phyloP scores from a whole-genome alignment of 2,113 vertebrate species.

The Apeltes quadracus region DNA sequence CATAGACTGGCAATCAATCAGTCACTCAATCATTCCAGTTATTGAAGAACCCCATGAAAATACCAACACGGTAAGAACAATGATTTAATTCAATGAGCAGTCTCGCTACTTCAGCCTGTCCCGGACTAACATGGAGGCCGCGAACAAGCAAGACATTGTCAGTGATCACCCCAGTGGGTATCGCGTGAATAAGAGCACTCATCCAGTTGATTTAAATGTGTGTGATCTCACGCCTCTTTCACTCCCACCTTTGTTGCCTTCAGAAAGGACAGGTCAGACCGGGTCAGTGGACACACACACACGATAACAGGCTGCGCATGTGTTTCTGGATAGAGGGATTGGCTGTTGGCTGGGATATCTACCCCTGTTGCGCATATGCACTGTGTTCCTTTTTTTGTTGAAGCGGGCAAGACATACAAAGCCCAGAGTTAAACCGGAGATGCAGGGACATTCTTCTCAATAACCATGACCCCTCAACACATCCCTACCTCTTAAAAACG shows the following conservation, averaged over 20 bases:
- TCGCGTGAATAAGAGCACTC: slow-evolving; percentile 76
- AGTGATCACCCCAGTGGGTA: slow-evolving; percentile 36
- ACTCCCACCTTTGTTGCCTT: slow-evolving; percentile 73
- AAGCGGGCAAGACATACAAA: slow-evolving; percentile 33
- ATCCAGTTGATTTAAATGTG: slow-evolving; percentile 77
- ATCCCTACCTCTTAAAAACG: slow-evolving; percentile 3
- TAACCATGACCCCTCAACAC: not conserved
- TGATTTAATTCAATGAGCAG: slow-evolving; percentile 48
- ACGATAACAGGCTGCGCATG: slow-evolving; percentile 41
- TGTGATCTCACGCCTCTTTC: slow-evolving; percentile 79
- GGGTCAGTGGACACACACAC: slow-evolving; percentile 72
- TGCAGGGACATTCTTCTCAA: slow-evolving; percentile 26
- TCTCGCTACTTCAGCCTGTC: slow-evolving; percentile 31
- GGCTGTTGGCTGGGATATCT: slow-evolving; percentile 21
- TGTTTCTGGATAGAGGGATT: slow-evolving; percentile 17
- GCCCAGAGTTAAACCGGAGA: slow-evolving; percentile 26
- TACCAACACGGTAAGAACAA: slow-evolving; percentile 45
- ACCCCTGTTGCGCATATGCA: slow-evolving; percentile 21
- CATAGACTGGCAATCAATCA: slow-evolving; percentile 22
- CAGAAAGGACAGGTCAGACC: slow-evolving; percentile 75
- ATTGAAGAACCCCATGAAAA: slow-evolving; percentile 35
- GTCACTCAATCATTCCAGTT: slow-evolving; percentile 28
- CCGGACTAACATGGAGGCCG: slow-evolving; percentile 32
- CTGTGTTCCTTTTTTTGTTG: not conserved
- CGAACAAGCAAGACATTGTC: slow-evolving; percentile 64